Conservation (phyloP, 2,888 invertebrate genomes). For the Brachynemurus nebulosus region DNA sequence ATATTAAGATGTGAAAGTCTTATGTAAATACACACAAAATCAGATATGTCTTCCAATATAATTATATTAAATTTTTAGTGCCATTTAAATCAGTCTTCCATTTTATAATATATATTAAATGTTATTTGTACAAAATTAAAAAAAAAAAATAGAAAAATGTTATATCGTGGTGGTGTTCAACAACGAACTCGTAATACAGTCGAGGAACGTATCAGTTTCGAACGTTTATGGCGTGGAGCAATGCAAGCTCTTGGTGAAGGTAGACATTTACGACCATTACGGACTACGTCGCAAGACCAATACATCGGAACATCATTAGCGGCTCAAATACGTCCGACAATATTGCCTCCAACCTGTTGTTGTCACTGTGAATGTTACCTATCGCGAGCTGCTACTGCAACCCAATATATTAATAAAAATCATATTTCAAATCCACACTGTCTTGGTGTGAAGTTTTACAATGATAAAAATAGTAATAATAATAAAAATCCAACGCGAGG, state of each 20-base stretch:
- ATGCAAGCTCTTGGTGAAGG: conserved; percentile 28
- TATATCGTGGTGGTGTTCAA: conserved; percentile 27
- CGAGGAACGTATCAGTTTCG: conserved; percentile 52
- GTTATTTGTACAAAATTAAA: conserved; percentile 18
- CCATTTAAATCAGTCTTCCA: conserved; percentile 12
- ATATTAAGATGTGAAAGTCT: conserved; percentile 7
- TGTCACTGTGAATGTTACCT: conserved; percentile 36
- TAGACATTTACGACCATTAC: conserved; percentile 13
- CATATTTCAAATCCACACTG: conserved; percentile 11
- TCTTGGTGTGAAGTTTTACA: conserved; percentile 18
- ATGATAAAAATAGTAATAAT: conserved; percentile 32
- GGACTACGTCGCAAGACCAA: background rate
- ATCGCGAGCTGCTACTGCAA: conserved; percentile 30
- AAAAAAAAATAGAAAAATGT: conserved; percentile 14
- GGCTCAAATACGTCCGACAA: conserved; percentile 19
- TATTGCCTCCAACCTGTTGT: conserved; percentile 28
- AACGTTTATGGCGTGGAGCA: conserved; percentile 54
- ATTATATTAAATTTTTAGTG: conserved; percentile 14
- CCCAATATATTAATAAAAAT: conserved; percentile 25
- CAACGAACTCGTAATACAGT: conserved; percentile 31
- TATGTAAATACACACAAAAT: conserved; percentile 26
- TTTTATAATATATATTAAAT: conserved; percentile 37
- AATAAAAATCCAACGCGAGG: conserved; percentile 35
- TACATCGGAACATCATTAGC: background rate
- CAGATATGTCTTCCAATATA: conserved; percentile 37